Evolutionary conservation across 2,888 invertebrate species (phyloP).

Genomic region (Sialis lutaria): DNA sequence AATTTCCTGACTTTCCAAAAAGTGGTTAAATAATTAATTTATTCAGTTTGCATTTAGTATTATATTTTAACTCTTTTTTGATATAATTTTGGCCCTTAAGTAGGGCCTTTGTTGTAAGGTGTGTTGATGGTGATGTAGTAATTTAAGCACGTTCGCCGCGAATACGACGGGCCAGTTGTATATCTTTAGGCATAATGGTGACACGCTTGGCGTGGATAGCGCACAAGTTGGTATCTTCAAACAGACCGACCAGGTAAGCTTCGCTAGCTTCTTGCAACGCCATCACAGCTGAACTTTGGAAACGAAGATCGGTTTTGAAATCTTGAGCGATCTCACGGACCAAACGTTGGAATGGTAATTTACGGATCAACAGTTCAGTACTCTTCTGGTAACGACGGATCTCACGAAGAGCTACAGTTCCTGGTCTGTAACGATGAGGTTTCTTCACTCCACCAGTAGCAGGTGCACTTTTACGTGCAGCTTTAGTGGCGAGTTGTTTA

Average conservation of each 20-base stretch:
- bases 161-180: slow-evolving; percentile 89
- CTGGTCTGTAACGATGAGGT: too few species aligned
- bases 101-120: not conserved
- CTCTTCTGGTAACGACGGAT: slow-evolving; percentile 94
- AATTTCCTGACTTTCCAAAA: too few species aligned
- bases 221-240: slow-evolving; percentile 96
- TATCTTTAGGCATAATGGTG: slow-evolving; percentile 96
- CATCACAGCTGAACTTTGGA: too few species aligned
- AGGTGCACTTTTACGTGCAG: too few species aligned
- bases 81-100: not conserved
- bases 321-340: too few species aligned
- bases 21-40: too few species aligned
- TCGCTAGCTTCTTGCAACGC: slow-evolving; percentile 40
- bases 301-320: too few species aligned
- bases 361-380: slow-evolving; percentile 87
- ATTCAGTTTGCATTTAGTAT: too few species aligned
- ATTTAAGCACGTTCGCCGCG: slow-evolving; percentile 86
- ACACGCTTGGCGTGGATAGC: slow-evolving; percentile 95
- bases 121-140: not conserved
- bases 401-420: slow-evolving; percentile 63
- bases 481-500: too few species aligned
- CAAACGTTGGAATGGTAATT: slow-evolving; percentile 62
- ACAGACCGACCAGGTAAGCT: slow-evolving; percentile 83
- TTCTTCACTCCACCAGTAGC: too few species aligned
- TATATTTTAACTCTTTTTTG: not conserved